These are phyloP conservation scores for Varanus komodoensis DNA, from an alignment of 2,113 vertebrate species.

Conservation along the genomic window DNA sequence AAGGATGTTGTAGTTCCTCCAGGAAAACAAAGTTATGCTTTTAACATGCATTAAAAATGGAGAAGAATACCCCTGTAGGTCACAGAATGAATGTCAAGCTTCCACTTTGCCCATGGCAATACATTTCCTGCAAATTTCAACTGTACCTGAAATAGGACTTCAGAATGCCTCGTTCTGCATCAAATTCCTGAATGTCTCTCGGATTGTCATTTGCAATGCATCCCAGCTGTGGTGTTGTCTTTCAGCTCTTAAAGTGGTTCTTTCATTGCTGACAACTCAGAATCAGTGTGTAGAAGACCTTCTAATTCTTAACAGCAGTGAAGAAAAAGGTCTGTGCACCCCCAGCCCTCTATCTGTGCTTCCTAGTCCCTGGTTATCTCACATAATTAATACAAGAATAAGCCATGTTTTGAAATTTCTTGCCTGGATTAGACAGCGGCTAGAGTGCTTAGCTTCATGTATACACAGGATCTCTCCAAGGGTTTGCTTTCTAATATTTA, in stretches of 20 bases:
- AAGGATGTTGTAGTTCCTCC: background rate
- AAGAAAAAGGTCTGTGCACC: background rate
- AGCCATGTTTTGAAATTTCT: constrained; percentile 62
- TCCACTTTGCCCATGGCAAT: background rate
- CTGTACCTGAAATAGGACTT: background rate
- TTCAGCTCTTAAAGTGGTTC: background rate
- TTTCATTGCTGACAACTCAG: background rate
- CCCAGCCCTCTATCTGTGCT: background rate
- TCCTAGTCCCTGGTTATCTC: constrained; percentile 27
- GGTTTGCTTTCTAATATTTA: constrained; percentile 72
- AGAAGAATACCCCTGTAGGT: background rate
- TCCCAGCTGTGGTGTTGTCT: background rate
- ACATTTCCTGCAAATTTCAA: background rate
- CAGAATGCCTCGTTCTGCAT: background rate
- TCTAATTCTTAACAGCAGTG: background rate
- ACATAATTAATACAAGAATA: constrained; percentile 60
- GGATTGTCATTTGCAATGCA: background rate
- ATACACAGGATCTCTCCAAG: constrained; percentile 58
- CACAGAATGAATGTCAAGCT: background rate
- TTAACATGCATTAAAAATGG: background rate
- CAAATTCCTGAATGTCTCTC: background rate
- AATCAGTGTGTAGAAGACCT: background rate
- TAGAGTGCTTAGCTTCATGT: constrained; percentile 61
- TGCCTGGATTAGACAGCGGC: constrained; percentile 64
- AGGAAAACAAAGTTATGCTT: background rate